Base-by-base conservation (phyloP, 2,888 invertebrate species). In the Girardia tigrina region DNA sequence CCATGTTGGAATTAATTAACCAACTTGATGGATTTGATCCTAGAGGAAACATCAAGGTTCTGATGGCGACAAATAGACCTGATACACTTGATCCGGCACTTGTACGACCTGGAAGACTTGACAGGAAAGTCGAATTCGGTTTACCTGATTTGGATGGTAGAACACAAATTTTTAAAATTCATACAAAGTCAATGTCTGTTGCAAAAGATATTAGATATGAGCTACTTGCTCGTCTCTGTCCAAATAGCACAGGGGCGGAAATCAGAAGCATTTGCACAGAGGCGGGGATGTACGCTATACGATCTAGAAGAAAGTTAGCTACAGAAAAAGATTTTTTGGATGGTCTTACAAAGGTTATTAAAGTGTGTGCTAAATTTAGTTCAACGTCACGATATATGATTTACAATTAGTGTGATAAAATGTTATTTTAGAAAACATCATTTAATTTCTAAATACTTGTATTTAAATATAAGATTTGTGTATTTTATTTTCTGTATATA, bases 291-390 rank as follows among this genome's bases (percentile, higher is more conserved):
- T 98, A 97, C 86, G 98, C 98, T 0, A 98, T 98, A 82, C 89
- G 98, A 78, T 95, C 97, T 0, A 88, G 97, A 27, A 90, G 98
- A 83, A 98, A 98, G 87, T 93, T 97, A 70, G 97, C 97, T 23
- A 98, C 97, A 0, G 98, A 98, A 84, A 98, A 98, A 85, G 98
- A 99, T 85, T 98, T 98, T 88, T 87, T 98, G 70, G 97, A 98
- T 83, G 98, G 98, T 0, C 94, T 99, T 78, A 97, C 97, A 87
- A 99, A 99, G 87, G 86, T 86, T 73, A 86, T 86, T 79, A 87
- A 86, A 79, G 86, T 86, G 36, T 87, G 87, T 79, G 87, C 86
- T 78, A 86, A 86, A 80, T 86, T 86, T 82, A 86, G 86, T 78
- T 84, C 86, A 29, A 87, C 86, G 12, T 86, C 87, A n/a, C 80